Conservation (phyloP, 2,113 vertebrate species). For the Asarcornis scutulata region DNA sequence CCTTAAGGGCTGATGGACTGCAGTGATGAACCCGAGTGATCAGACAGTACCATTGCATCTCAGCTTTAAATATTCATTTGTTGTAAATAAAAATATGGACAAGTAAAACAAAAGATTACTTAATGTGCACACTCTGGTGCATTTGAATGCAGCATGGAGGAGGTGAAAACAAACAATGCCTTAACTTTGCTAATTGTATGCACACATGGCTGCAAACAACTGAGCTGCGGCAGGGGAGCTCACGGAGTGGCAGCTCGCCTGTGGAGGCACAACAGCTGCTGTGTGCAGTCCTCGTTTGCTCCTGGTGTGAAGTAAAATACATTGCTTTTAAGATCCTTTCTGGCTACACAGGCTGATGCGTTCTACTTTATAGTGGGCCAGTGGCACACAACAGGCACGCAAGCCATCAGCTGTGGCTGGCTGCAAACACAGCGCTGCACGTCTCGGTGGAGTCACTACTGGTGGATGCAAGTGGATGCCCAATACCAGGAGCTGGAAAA, state of each 20-base stretch:
- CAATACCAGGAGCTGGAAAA: neutral
- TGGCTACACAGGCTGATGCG: neutral
- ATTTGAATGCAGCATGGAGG: neutral
- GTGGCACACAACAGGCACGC: rapidly evolving
- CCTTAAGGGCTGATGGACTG: neutral
- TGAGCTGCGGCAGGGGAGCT: neutral
- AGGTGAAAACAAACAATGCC: neutral
- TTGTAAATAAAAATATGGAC: neutral
- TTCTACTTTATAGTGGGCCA: neutral
- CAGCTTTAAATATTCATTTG: neutral
- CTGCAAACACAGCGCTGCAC: neutral
- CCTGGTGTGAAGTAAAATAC: neutral
- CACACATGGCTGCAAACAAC: neutral
- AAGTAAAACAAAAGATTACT: neutral
- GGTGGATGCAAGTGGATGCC: neutral
- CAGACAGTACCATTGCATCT: neutral
- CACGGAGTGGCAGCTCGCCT: rapidly evolving
- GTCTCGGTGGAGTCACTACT: neutral
- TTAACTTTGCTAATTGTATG: neutral
- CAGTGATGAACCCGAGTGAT: neutral
- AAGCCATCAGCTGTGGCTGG: rapidly evolving
- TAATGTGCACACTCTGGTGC: neutral
- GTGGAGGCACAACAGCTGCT: neutral
- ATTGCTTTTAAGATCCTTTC: neutral
- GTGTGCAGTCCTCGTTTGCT: neutral